Base-by-base conservation (phyloP, 2,113 vertebrate species). In the Addax nasomaculatus region DNA sequence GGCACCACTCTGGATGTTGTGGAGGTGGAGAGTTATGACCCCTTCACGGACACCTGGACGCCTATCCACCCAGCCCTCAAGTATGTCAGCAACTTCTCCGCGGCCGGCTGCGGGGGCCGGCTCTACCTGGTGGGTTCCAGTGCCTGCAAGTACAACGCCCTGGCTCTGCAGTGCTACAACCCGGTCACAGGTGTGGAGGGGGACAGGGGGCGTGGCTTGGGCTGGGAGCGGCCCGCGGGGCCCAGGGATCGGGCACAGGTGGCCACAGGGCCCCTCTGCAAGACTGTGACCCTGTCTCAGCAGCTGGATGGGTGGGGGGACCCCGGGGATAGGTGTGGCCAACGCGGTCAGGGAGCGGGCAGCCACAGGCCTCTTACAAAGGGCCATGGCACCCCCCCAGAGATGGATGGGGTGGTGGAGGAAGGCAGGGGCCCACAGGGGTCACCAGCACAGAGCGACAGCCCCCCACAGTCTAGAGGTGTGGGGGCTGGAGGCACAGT, bases 141-240 rank as follows among this genome's bases (percentile, higher is more conserved):
- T 0, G 99, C 99, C 1, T 98, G 99, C 96, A 99, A 99, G 97
- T 99, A 99, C 98, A 99, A 99, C 0, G 99, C 99, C 0, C 98
- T 99, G 87, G 99, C 99, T n/a, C 99, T 99, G 98, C 99, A 99
- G 98, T 99, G 99, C 98, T 99, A 99, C 99, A 99, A 99, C 98
- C 99, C 99, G 0, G 98, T 99, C 14, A 99, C 99, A 99, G 99
- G 99, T 99, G 98, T 60, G 58, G 58, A 60, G 97, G 19, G 27
- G 45, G 2, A 15, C 11, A 1, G 1, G 0, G 45, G 6, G 2
- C 2, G 16, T 14, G 78, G 78, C 78, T 1, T 8, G 8, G 45
- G 78, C 47, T 62, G 29, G 30, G 15, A 4, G 29, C 10, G 16
- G 47, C 78, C 25, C 5, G 2, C 0, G 29, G 16, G 78, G 15